phyloP scores from a whole-genome alignment of 2,113 vertebrate species.

The Otolemur garnettii region DNA sequence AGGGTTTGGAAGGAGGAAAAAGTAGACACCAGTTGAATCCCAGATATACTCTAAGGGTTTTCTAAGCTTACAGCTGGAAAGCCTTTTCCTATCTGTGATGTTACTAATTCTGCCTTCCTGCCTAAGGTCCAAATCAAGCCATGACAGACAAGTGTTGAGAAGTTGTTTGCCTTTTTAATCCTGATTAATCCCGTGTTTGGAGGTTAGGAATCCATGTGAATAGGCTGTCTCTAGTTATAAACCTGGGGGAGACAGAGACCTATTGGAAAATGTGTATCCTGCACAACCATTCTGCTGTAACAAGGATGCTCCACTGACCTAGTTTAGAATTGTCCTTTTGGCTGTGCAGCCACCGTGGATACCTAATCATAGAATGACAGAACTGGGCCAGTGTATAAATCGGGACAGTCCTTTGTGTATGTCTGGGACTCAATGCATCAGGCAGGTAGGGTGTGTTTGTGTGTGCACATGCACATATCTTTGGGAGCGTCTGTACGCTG shows the following conservation, averaged over 20 bases:
- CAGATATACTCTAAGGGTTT: background rate
- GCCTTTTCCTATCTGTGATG: background rate
- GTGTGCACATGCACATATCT: background rate
- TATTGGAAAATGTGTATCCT: background rate
- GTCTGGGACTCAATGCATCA: constrained; percentile 1
- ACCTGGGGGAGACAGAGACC: background rate
- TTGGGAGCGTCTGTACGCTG: background rate
- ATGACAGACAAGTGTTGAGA: background rate
- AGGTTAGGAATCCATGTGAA: background rate
- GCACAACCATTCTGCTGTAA: background rate
- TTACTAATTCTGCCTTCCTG: background rate
- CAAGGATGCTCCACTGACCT: constrained; percentile 55
- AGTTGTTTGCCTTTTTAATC: background rate
- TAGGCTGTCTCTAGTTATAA: background rate
- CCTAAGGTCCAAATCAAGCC: background rate
- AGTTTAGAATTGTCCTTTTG: constrained; percentile 22
- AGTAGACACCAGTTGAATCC: background rate
- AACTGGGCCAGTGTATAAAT: constrained; percentile 32
- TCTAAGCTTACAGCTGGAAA: background rate
- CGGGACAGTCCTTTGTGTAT: background rate
- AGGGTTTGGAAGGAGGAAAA: fast-evolving
- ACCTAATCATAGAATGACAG: background rate
- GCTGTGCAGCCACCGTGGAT: background rate
- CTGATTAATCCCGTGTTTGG: background rate
- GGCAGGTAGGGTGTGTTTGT: background rate